Evolutionary conservation across 2,888 invertebrate genomes (phyloP).

Genomic region (Caenorhabditis macrosperma): DNA sequence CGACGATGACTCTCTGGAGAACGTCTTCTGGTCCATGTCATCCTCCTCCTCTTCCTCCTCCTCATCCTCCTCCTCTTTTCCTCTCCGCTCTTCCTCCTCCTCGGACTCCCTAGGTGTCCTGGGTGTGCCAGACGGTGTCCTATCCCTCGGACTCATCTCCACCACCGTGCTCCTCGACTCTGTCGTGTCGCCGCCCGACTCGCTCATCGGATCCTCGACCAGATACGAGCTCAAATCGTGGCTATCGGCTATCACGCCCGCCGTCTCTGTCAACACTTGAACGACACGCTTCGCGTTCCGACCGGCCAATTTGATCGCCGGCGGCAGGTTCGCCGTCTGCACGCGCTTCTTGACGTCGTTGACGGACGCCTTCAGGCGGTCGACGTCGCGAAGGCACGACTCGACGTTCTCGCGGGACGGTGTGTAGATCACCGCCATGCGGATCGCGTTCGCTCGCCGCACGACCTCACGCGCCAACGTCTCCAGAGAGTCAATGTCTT

Average conservation of each 20-base stretch:
- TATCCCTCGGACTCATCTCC: conserved; percentile 35
- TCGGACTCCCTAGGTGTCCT: conserved; percentile 17
- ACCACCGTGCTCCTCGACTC: conserved; percentile 54
- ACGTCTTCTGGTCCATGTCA: conserved; percentile 56
- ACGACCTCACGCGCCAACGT: conserved; percentile 76
- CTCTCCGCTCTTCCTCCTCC: conserved; percentile 10
- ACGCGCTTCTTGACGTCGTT: conserved; percentile 57
- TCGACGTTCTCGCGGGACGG: conserved; percentile 70
- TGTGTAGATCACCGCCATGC: conserved; percentile 79
- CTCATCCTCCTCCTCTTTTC: conserved; percentile 43
- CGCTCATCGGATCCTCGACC: conserved; percentile 44
- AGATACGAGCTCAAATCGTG: conserved; percentile 35
- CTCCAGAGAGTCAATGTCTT: conserved; percentile 77
- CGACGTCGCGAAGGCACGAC: conserved; percentile 24
- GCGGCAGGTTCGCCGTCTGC: conserved; percentile 55
- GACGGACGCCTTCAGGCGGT: conserved; percentile 25
- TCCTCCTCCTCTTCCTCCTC: conserved; percentile 61
- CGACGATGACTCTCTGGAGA: conserved; percentile 43
- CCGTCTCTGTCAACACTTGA: conserved; percentile 57
- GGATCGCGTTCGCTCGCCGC: conserved; percentile 66
- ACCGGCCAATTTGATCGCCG: conserved; percentile 58
- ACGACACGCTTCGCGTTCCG: conserved; percentile 59
- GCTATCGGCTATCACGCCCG: conserved; percentile 44
- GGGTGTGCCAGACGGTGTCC: conserved; percentile 36
- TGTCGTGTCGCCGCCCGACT: conserved; percentile 43